A percentile compares a stretch with the other conserved stretches of the same genome.
Conservation (phyloP, 2,113 vertebrate genomes). For the Psittacara wagleri region DNA sequence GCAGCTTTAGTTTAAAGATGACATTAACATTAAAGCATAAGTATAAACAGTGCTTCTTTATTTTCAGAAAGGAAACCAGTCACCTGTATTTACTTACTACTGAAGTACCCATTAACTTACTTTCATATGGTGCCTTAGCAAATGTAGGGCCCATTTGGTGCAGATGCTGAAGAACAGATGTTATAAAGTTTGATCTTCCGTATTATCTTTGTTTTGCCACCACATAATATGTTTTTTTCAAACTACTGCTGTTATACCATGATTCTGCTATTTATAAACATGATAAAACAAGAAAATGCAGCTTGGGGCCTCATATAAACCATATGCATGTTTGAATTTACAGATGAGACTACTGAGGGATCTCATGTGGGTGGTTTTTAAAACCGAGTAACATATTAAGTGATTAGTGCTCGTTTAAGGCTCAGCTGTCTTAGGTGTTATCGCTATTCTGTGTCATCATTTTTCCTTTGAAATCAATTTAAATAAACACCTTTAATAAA, state of each 20-base stretch:
- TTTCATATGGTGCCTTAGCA: not conserved
- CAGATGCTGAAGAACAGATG: not conserved
- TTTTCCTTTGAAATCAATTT: not conserved
- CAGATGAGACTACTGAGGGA: not conserved
- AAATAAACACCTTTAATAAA: not conserved
- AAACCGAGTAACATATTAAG: not conserved
- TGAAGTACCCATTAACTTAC: not conserved
- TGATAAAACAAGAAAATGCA: not conserved
- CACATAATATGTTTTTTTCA: not conserved
- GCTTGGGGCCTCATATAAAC: not conserved
- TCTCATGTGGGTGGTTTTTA: not conserved
- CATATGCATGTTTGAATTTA: not conserved
- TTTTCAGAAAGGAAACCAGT: not conserved
- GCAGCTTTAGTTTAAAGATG: not conserved
- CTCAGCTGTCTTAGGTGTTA: not conserved
- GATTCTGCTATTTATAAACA: not conserved
- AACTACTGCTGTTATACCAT: not conserved
- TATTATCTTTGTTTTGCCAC: not conserved
- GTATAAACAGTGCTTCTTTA: not conserved
- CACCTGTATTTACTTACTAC: not conserved
- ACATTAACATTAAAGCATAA: not conserved
- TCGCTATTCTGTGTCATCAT: not conserved
- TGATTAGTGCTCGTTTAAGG: not conserved
- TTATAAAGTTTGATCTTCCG: not conserved
- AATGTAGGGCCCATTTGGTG: not conserved